Percentiles rank a stretch among this genome's conserved stretches.
These are phyloP conservation scores for Cygnus olor DNA, from an alignment of 2,797 vertebrate species.

Conservation along the genomic window DNA sequence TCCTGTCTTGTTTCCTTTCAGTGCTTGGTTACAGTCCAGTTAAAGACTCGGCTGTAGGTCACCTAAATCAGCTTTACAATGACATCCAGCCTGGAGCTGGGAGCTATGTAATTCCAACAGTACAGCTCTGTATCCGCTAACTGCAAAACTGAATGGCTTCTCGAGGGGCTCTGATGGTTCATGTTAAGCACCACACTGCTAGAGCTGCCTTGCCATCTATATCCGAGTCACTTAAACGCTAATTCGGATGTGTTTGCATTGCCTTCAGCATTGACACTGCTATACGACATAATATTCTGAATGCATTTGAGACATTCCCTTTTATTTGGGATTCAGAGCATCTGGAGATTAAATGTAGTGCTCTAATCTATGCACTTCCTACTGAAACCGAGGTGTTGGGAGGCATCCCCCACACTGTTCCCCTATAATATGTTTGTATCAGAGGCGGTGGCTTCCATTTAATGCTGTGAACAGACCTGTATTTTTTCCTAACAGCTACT, in stretches of 20 bases:
- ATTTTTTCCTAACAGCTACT: background rate
- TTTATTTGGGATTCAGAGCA: background rate
- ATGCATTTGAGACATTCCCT: background rate
- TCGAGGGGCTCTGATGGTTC: accelerated
- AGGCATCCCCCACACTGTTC: background rate
- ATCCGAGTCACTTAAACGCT: background rate
- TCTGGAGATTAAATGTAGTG: background rate
- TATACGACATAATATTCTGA: background rate
- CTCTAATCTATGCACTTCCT: background rate
- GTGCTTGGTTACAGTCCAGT: background rate
- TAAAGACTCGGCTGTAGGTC: background rate
- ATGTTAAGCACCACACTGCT: background rate
- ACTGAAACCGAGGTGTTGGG: background rate
- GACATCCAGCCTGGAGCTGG: background rate
- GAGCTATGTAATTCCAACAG: background rate
- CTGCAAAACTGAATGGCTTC: background rate
- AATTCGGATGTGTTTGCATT: background rate
- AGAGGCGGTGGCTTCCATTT: background rate
- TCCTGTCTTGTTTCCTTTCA: background rate
- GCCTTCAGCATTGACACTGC: background rate
- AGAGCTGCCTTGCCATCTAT: background rate
- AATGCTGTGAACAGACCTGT: background rate
- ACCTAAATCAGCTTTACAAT: background rate
- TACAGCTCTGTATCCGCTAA: background rate
- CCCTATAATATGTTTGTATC: background rate